Conservation (phyloP, 2,797 vertebrate genomes). For the Sebastes variabilis region DNA sequence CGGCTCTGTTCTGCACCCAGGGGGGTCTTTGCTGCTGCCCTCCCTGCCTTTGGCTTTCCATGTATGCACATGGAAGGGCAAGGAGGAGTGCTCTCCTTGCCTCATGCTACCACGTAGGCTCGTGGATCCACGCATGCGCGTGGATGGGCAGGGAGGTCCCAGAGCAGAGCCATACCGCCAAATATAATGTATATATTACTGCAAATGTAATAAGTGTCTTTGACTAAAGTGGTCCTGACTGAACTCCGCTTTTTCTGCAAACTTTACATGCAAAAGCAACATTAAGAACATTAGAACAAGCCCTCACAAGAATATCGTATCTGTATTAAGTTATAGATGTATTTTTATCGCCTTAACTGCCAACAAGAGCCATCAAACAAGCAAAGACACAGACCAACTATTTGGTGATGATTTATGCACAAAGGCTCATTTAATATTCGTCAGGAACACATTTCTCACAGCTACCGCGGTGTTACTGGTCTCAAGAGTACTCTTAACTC, state of each 20-base stretch:
- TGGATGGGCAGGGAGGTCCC: too few relatives aligned
- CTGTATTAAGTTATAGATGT: neutral
- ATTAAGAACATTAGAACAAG: neutral
- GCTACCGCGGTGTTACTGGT: neutral
- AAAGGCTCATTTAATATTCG: slow-evolving; percentile 25
- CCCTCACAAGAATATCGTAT: neutral
- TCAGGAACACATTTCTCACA: slow-evolving; percentile 8
- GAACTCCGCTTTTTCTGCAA: neutral
- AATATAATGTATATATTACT: too few relatives aligned
- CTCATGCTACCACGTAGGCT: too few relatives aligned
- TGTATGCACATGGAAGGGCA: too few relatives aligned
- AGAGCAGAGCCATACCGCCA: too few relatives aligned
- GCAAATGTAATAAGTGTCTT: too few relatives aligned
- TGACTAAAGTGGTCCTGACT: too few relatives aligned
- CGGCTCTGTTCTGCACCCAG: too few relatives aligned
- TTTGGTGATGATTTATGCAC: neutral
- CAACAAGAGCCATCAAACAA: neutral
- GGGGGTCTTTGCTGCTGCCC: too few relatives aligned
- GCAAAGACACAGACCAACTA: neutral
- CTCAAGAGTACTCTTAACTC: slow-evolving; percentile 26
- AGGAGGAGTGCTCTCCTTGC: too few relatives aligned
- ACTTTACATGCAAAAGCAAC: neutral
- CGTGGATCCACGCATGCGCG: too few relatives aligned
- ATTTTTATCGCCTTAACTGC: neutral
- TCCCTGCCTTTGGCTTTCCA: too few relatives aligned